phyloP scores from a whole-genome alignment of 2,888 invertebrate genomes.

The Dendrolimus houi region DNA sequence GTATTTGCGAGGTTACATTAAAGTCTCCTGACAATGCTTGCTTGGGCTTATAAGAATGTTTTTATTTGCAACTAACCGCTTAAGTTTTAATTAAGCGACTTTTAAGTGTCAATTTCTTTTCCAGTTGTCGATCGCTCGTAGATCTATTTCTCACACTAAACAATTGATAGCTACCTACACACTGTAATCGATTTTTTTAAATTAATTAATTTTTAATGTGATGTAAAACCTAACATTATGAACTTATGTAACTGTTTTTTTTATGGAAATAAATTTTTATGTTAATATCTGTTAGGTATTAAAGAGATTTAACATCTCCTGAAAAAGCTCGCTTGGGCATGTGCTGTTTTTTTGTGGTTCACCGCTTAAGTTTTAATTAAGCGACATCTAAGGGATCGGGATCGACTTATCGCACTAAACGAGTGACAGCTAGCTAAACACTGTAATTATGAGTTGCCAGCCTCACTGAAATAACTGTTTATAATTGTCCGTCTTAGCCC shows the following conservation, averaged over 20 bases:
- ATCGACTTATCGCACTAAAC: slow-evolving; percentile 54
- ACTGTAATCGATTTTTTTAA: too few relatives aligned
- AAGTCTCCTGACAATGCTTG: too few relatives aligned
- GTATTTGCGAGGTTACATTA: slow-evolving; percentile 22
- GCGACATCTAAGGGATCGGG: slow-evolving; percentile 31
- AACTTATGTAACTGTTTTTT: slow-evolving; percentile 47
- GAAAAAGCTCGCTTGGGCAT: too few relatives aligned
- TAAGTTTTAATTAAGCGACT: too few relatives aligned
- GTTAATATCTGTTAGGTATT: slow-evolving; percentile 31
- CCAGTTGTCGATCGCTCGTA: too few relatives aligned
- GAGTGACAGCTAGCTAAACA: slow-evolving; percentile 52
- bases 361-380: slow-evolving; percentile 25
- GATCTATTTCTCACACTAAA: too few relatives aligned
- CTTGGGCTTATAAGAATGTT: too few relatives aligned
- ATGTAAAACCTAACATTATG: slow-evolving; percentile 46
- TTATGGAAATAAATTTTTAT: slow-evolving; percentile 32
- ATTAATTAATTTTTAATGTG: slow-evolving; percentile 57
- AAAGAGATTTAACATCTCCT: slow-evolving; percentile 11
- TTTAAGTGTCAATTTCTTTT: too few relatives aligned
- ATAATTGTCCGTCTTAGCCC: slow-evolving; percentile 59
- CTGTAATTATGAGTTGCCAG: slow-evolving; percentile 52
- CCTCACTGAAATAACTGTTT: slow-evolving; percentile 65
- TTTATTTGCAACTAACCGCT: too few relatives aligned
- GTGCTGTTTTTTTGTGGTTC: slow-evolving; percentile 10
- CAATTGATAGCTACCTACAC: too few relatives aligned